Base-by-base conservation (phyloP, 2,888 invertebrate genomes). In the Neria commutata region DNA sequence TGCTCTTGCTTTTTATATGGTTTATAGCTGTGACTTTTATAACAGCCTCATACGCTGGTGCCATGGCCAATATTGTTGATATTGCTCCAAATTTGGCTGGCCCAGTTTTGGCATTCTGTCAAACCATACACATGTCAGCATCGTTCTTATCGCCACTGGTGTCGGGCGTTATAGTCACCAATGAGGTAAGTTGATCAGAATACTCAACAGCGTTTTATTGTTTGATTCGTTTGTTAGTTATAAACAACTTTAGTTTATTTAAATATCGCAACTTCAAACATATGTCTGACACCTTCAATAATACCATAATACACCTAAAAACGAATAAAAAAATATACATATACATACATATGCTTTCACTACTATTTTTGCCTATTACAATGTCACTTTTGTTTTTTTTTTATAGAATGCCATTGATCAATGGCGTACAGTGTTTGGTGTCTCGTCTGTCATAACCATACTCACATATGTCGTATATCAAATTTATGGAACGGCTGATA, bases 1-100 rank as follows among this genome's bases (percentile, higher is more conserved):
- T 80, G 23, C 69, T 85, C 52, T 86, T 87, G 40, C 77, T 89
- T 64, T 77, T 87, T 34, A 82, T 88, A 17, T 90, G 89, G 89
- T 89, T 88, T 75, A 77, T 86, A 58, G 88, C 89, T 23, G 89
- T 90, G 3, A 88, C 88, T 11, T 83, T 89, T 60, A 88, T 90
- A 68, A 89, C 89, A 19, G 89, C 89, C 11, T 86, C 89, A 0
- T 89, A 90, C 74, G 89, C 89, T 3, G 89, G 89, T 34, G 89
- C 89, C 3, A 90, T 90, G 88, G 89, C 90, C 1, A 90, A 87
- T 71, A 87, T 90, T 63, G 89, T 91, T 16, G 91, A 91, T 75
- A 88, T 91, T 60, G 89, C 90, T 1, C 90, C 91, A n/a, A 90
- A 91, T 81, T 87, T 89, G 69, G 90, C 91, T 53, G 91, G 86